Base-by-base conservation (phyloP, 2,888 invertebrate genomes). In the Aelia acuminata region DNA sequence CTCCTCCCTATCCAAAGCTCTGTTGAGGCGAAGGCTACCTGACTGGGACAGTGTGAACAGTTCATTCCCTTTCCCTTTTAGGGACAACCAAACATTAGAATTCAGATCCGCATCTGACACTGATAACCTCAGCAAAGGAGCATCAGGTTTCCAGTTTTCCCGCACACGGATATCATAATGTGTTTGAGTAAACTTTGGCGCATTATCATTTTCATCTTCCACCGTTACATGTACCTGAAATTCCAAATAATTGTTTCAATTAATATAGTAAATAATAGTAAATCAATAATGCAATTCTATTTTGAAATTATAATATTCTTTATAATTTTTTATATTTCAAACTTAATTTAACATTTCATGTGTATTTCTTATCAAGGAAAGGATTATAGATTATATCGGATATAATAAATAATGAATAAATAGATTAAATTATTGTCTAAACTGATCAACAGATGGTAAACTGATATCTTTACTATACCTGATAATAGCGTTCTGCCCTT, bases 131-230 rank as follows among this genome's bases (percentile, higher is more conserved):
- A 84, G 85, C 11, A 88, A 70, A 35, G 75, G 88, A 39, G 39
- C 20, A 13, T 95, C 95, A 63, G 93, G 93, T 18, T 93, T 93
- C 49, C 96, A 95, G 92, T 98, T 97, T 93, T 98, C 98, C 80
- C 93, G 93, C 26, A 98, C 95, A 89, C 94, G 93, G 1, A 97
- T 97, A 91, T 96, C 96, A 91, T 97, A 98, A 1, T 93, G 92
- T 0, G 94, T 91, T 20, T 94, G 92, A 90, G 95, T 95, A 92
- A 98, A 98, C 89, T 94, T 92, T 0, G 98, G 98, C 7, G 97
- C 94, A 91, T 97, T 97, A 91, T 97, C 97, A 91, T 98, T 97
- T 89, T 96, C 96, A 91, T 98, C 97, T 89, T 96, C 96, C 0
- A 97, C 96, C 88, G 95, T 93, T 49, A 97, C 94, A 20, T 95